phyloP scores from a whole-genome alignment of 2,888 invertebrate genomes.

The Papilio demoleus region DNA sequence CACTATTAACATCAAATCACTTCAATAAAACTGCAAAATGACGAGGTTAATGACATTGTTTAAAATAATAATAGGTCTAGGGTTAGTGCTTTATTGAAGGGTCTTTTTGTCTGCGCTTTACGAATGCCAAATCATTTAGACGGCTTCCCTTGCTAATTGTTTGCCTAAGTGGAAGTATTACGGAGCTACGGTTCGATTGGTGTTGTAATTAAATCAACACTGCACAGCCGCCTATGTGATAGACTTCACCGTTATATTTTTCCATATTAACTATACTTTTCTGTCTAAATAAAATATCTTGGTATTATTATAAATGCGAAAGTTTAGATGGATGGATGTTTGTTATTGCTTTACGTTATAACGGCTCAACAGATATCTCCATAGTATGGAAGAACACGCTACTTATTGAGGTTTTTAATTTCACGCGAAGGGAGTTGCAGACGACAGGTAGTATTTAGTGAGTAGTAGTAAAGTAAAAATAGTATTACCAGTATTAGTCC shows the following conservation, averaged over 20 bases:
- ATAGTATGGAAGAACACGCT: too few relatives aligned
- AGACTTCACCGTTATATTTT: not conserved
- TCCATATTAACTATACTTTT: too few relatives aligned
- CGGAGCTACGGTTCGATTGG: not conserved
- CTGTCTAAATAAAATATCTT: too few relatives aligned
- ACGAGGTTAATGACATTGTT: constrained; percentile 11
- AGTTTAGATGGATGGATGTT: too few relatives aligned
- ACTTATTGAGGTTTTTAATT: too few relatives aligned
- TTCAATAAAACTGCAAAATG: not conserved
- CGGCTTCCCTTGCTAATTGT: constrained; percentile 17
- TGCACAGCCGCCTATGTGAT: not conserved
- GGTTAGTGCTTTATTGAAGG: constrained; percentile 7
- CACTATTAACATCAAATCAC: not conserved
- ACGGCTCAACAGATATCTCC: too few relatives aligned
- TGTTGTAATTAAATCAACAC: constrained; percentile 4
- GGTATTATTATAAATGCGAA: too few relatives aligned
- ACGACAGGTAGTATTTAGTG: too few relatives aligned
- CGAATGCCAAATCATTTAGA: not conserved
- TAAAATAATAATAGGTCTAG: constrained; percentile 10
- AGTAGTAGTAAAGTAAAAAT: too few relatives aligned
- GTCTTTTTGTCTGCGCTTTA: not conserved
- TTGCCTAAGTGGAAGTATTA: constrained; percentile 1
- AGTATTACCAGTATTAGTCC: not conserved
- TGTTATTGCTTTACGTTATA: too few relatives aligned
- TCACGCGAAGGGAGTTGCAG: too few relatives aligned